Conservation (phyloP, 1,140 invertebrate genomes). For the Ceratina japonica region DNA sequence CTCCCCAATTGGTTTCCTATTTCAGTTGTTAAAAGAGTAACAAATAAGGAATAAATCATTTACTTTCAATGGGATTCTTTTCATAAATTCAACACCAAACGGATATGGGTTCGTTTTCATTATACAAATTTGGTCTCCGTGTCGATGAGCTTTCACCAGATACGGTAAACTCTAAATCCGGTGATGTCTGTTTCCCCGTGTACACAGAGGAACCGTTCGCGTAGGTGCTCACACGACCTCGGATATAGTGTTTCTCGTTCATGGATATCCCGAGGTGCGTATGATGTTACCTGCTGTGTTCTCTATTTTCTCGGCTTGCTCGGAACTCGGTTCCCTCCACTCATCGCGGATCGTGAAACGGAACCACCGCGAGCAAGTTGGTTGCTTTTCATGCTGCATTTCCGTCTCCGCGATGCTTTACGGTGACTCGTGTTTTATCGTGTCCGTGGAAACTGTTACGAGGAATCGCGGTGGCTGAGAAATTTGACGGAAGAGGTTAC, state of each 20-base stretch:
- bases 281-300: conserved; percentile 66
- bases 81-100: not conserved
- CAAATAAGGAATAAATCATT: not conserved
- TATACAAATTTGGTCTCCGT: conserved; percentile 11
- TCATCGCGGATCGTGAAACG: conserved; percentile 60
- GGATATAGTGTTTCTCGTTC: conserved; percentile 67
- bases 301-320: conserved; percentile 51
- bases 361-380: conserved; percentile 40
- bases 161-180: conserved; percentile 31
- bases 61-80: not conserved
- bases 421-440: conserved; percentile 7
- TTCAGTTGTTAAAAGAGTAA: too few species aligned
- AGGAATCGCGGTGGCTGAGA: conserved; percentile 11
- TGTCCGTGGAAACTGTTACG: conserved; percentile 16
- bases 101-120: conserved; percentile 5
- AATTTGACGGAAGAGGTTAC: not conserved
- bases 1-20: too few species aligned
- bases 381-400: conserved; percentile 49
- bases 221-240: conserved; percentile 38
- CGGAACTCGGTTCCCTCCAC: conserved; percentile 37
- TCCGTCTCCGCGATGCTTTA: conserved; percentile 50
- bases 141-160: conserved; percentile 36
- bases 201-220: conserved; percentile 12
- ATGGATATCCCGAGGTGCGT: conserved; percentile 60
- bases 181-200: conserved; percentile 14